Conservation (phyloP, 2,888 invertebrate species). For the Ichneumon xanthorius region DNA sequence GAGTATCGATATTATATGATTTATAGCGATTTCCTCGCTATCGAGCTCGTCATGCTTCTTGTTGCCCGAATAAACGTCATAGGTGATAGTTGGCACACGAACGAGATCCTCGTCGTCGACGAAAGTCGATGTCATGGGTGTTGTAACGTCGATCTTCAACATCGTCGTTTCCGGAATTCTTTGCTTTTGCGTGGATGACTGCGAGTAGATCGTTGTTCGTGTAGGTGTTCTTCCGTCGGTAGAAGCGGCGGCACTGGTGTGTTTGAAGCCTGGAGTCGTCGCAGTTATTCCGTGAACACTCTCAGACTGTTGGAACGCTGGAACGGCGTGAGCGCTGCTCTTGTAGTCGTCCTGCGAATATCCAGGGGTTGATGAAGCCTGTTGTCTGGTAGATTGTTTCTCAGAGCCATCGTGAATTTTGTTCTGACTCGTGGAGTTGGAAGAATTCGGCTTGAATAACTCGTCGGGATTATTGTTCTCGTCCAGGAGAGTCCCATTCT, state of each 20-base stretch:
- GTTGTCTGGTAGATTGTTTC: constrained; percentile 15
- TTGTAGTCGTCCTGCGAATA: constrained; percentile 26
- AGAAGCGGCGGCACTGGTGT: constrained; percentile 56
- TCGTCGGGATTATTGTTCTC: constrained; percentile 84
- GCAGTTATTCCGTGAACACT: constrained; percentile 35
- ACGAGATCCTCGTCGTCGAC: constrained; percentile 80
- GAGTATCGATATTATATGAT: constrained; percentile 85
- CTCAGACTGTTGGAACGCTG: constrained; percentile 42
- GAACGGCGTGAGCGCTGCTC: background rate
- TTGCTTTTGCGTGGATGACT: constrained; percentile 12
- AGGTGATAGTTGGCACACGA: constrained; percentile 83
- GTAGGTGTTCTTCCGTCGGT: constrained; percentile 62
- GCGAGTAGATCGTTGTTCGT: constrained; percentile 35
- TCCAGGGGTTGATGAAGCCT: constrained; percentile 23
- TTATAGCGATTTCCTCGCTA: constrained; percentile 84
- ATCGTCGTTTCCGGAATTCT: constrained; percentile 82
- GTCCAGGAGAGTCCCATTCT: constrained; percentile 83
- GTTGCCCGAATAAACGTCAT: constrained; percentile 78
- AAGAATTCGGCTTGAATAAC: constrained; percentile 77
- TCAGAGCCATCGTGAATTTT: background rate
- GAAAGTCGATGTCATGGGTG: constrained; percentile 77
- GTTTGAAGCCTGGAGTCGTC: constrained; percentile 60
- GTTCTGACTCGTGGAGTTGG: background rate
- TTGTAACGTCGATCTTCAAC: constrained; percentile 80
- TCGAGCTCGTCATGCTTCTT: constrained; percentile 80